These are phyloP conservation scores for Aculops lycopersici DNA, from an alignment of 1,140 invertebrate species.

Conservation along the genomic window DNA sequence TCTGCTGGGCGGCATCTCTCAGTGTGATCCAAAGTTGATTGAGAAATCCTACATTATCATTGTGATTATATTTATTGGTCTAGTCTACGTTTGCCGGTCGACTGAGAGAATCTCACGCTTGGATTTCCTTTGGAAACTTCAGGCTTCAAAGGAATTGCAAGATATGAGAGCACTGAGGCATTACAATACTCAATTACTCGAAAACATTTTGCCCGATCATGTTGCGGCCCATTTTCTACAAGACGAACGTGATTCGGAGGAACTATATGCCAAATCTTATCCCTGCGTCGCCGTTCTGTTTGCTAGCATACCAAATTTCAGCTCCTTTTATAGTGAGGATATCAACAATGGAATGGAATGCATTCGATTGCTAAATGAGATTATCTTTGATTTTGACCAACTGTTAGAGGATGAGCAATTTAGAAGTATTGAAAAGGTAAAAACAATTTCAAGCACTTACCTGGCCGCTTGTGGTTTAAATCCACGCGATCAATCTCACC, in stretches of 20 bases:
- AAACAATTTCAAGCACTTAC: conserved; percentile 78
- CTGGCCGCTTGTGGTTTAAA: conserved; percentile 95
- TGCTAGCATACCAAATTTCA: conserved; percentile 89
- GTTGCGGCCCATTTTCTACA: conserved; percentile 69
- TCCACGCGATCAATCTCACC: conserved; percentile 23
- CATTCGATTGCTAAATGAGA: conserved; percentile 84
- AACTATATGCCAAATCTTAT: conserved; percentile 70
- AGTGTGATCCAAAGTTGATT: conserved; percentile 4
- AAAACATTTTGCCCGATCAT: conserved; percentile 43
- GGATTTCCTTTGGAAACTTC: conserved; percentile 80
- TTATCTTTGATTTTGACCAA: conserved; percentile 38
- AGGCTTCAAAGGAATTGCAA: conserved; percentile 52
- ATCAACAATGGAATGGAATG: conserved; percentile 87
- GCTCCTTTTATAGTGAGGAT: conserved; percentile 90
- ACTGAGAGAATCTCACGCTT: conserved; percentile 45
- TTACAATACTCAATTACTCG: conserved; percentile 43
- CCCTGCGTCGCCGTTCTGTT: conserved; percentile 83
- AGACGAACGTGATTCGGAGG: conserved; percentile 40
- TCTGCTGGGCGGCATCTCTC: too few species aligned
- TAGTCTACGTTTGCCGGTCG: conserved; percentile 55
- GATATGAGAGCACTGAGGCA: conserved; percentile 59
- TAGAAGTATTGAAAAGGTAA: conserved; percentile 81
- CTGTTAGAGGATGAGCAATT: conserved; percentile 54
- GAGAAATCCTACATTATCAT: conserved; percentile 35
- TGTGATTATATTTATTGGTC: conserved; percentile 44